Conservation (phyloP, 2,113 vertebrate species). For the Prionailurus viverrinus region DNA sequence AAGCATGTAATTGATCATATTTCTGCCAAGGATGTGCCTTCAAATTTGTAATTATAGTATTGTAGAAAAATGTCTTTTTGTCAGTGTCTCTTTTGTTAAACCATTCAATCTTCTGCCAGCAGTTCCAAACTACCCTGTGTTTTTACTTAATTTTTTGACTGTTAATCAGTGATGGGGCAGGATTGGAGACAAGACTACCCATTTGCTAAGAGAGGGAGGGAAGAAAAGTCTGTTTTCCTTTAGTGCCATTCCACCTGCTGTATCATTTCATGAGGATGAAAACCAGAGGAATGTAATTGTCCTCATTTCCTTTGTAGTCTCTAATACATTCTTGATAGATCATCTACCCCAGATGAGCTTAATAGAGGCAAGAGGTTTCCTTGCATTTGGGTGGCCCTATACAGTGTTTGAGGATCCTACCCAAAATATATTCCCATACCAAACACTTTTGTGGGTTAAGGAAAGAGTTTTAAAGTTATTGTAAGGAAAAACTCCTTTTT, state of each 20-base stretch:
- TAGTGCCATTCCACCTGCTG: neutral
- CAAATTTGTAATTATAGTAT: conserved; percentile 74
- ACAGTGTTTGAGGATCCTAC: neutral
- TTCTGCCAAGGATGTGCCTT: conserved; percentile 81
- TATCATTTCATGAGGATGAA: conserved; percentile 44
- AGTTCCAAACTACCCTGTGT: neutral
- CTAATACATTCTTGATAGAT: conserved; percentile 33
- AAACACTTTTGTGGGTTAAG: conserved; percentile 7
- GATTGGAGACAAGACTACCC: neutral
- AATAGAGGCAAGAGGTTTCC: conserved; percentile 28
- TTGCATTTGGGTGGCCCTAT: neutral
- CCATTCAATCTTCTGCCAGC: neutral
- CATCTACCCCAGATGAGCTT: conserved; percentile 7
- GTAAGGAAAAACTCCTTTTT: conserved; percentile 3
- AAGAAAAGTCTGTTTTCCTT: conserved; percentile 27
- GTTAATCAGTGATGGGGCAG: neutral
- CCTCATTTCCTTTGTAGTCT: conserved; percentile 14
- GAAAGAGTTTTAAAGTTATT: conserved; percentile 38
- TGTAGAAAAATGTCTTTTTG: conserved; percentile 77
- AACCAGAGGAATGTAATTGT: conserved; percentile 35
- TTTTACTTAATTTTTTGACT: neutral
- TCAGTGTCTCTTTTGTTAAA: conserved; percentile 63
- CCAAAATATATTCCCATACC: neutral
- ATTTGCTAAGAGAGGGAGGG: neutral
- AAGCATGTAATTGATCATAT: conserved; percentile 60